These are phyloP conservation scores for Hirtodrosophila histrioides DNA, from an alignment of 2,888 invertebrate species.

Conservation along the genomic window DNA sequence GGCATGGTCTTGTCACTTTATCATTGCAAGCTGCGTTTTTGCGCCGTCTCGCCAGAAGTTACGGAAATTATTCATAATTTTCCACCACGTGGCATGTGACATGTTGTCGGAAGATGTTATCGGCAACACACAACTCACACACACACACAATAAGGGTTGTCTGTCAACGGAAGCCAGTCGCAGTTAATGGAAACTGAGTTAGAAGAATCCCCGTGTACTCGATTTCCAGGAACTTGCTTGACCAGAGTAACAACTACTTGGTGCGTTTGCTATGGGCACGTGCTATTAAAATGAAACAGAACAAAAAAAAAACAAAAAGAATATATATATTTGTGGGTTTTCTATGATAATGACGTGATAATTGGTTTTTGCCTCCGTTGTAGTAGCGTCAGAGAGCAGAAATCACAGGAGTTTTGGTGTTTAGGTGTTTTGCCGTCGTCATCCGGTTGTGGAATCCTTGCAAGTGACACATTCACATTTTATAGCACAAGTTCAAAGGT, in stretches of 20 bases:
- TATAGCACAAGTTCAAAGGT: slow-evolving; percentile 80
- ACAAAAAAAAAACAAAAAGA: slow-evolving; percentile 17
- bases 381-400: slow-evolving; percentile 16
- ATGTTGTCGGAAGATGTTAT: slow-evolving; percentile 54
- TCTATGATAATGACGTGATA: slow-evolving; percentile 74
- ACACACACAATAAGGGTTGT: slow-evolving; percentile 64
- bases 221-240: slow-evolving; percentile 33
- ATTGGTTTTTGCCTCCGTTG: slow-evolving; percentile 56
- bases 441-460: slow-evolving; percentile 81
- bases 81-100: slow-evolving; percentile 55
- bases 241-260: slow-evolving; percentile 25
- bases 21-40: slow-evolving; percentile 72
- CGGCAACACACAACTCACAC: slow-evolving; percentile 8
- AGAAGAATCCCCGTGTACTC: too few species aligned
- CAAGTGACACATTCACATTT: slow-evolving; percentile 81
- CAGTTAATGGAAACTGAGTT: slow-evolving; percentile 3
- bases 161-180: slow-evolving; percentile 60
- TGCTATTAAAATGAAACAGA: slow-evolving; percentile 20
- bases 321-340: slow-evolving; percentile 45
- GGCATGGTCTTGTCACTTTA: slow-evolving; percentile 59
- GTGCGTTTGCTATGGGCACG: slow-evolving; percentile 1
- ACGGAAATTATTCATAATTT: slow-evolving; percentile 81
- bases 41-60: slow-evolving; percentile 61
- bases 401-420: neutral
- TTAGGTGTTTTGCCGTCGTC: slow-evolving; percentile 2